Evolutionary conservation across 2,797 vertebrate species (phyloP).

Genomic region (Dendrocincla tyrannina): DNA sequence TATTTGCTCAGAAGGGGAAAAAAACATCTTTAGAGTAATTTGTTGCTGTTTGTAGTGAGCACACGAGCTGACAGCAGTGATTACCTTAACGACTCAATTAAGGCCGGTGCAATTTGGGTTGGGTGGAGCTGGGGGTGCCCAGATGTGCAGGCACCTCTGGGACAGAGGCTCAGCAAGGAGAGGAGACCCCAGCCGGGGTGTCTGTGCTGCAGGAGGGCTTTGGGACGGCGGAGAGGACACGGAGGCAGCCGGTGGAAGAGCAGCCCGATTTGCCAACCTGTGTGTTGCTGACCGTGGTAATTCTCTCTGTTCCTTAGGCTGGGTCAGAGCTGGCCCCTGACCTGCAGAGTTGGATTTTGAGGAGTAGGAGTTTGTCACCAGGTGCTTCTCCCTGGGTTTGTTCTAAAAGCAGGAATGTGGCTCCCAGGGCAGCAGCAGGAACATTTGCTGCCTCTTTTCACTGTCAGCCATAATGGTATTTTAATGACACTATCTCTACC

Average conservation of each 20-base stretch:
- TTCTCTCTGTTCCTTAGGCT: neutral
- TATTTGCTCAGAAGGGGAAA: neutral
- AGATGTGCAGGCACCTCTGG: neutral
- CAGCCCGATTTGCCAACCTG: fast-evolving
- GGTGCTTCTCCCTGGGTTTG: neutral
- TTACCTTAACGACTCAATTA: slow-evolving; percentile 26
- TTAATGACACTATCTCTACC: neutral
- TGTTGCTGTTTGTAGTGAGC: neutral
- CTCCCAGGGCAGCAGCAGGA: neutral
- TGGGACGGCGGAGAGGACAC: neutral
- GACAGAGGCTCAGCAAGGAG: neutral
- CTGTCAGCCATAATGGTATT: fast-evolving
- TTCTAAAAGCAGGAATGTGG: neutral
- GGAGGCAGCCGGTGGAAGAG: neutral
- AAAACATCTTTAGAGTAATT: neutral
- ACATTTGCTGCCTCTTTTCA: neutral
- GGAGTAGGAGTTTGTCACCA: neutral
- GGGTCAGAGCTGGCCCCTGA: neutral
- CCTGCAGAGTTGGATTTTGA: neutral
- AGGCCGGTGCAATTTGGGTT: neutral
- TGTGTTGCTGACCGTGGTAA: fast-evolving
- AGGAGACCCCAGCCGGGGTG: fast-evolving
- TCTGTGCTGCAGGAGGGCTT: neutral
- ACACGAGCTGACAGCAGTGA: neutral
- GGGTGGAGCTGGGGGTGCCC: neutral